phyloP scores from a whole-genome alignment of 1,140 invertebrate species.

The Olivierus martensii region DNA sequence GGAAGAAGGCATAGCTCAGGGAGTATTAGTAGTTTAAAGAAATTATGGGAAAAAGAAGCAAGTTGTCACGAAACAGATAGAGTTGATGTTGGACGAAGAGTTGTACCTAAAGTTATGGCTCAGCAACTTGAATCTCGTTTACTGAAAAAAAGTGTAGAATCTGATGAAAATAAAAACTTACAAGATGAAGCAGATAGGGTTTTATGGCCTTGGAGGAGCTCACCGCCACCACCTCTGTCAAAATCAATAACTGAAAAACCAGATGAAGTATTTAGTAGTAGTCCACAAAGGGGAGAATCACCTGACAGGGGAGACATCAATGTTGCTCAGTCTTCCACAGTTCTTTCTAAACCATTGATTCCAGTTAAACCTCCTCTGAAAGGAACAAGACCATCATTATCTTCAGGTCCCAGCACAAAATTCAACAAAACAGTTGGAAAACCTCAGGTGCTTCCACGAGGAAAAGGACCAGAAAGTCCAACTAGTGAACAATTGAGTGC shows the following conservation, averaged over 20 bases:
- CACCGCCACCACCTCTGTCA: constrained; percentile 6
- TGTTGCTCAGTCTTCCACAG: not conserved
- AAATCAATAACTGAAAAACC: constrained; percentile 3
- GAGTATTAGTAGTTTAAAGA: constrained; percentile 82
- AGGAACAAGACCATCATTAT: not conserved
- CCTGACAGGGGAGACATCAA: not conserved
- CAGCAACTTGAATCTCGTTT: constrained; percentile 11
- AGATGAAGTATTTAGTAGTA: too few species aligned
- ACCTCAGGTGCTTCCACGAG: constrained; percentile 11
- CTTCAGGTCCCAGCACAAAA: constrained; percentile 1
- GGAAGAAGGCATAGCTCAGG: constrained; percentile 72
- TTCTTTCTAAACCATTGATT: constrained; percentile 10
- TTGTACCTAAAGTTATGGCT: constrained; percentile 11
- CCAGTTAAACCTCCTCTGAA: constrained; percentile 15
- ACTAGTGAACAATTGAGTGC: not conserved
- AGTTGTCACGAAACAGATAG: constrained; percentile 9
- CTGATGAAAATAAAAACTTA: constrained; percentile 8
- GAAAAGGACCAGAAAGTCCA: constrained; percentile 11
- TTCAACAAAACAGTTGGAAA: constrained; percentile 9
- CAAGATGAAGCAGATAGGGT: not conserved
- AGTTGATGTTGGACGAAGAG: constrained; percentile 5
- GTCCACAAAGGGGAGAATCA: too few species aligned
- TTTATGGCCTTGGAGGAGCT: constrained; percentile 10
- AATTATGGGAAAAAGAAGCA: constrained; percentile 57
- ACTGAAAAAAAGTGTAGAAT: constrained; percentile 13